These are phyloP conservation scores for Barbus barbus DNA, from an alignment of 2,113 vertebrate genomes.

Conservation along the genomic window DNA sequence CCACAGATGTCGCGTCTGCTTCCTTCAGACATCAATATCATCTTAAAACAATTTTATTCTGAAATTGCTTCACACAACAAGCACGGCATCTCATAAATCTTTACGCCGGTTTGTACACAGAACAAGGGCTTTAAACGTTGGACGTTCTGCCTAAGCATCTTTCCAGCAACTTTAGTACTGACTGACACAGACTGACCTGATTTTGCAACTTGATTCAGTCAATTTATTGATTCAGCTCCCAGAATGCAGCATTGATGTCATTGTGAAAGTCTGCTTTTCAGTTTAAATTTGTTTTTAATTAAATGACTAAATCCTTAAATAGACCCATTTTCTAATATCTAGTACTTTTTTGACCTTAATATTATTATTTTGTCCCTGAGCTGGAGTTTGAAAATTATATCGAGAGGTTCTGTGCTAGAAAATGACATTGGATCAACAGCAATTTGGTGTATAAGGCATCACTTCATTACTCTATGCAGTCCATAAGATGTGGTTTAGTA, in stretches of 20 bases:
- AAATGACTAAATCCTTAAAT: neutral
- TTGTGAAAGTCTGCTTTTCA: neutral
- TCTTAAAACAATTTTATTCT: neutral
- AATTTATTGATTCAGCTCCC: neutral
- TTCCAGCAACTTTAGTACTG: neutral
- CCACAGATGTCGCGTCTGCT: neutral
- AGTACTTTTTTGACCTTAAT: neutral
- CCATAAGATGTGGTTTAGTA: constrained; percentile 23
- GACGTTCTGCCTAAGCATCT: neutral
- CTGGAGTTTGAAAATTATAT: neutral
- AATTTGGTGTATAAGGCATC: constrained; percentile 25
- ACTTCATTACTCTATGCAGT: constrained; percentile 35
- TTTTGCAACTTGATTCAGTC: neutral
- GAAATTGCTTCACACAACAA: neutral
- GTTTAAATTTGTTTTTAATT: neutral
- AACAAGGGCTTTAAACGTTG: neutral
- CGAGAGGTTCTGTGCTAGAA: neutral
- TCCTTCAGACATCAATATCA: neutral
- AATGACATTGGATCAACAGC: constrained; percentile 29
- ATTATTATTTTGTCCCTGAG: neutral
- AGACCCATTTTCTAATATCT: neutral
- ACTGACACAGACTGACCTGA: neutral
- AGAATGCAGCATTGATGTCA: neutral
- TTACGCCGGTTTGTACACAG: neutral
- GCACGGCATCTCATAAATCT: neutral